Evolutionary conservation across 2,888 invertebrate species (phyloP), one percentile per base, ranked within the genome.

Genomic region (Crepidodera aurea): DNA sequence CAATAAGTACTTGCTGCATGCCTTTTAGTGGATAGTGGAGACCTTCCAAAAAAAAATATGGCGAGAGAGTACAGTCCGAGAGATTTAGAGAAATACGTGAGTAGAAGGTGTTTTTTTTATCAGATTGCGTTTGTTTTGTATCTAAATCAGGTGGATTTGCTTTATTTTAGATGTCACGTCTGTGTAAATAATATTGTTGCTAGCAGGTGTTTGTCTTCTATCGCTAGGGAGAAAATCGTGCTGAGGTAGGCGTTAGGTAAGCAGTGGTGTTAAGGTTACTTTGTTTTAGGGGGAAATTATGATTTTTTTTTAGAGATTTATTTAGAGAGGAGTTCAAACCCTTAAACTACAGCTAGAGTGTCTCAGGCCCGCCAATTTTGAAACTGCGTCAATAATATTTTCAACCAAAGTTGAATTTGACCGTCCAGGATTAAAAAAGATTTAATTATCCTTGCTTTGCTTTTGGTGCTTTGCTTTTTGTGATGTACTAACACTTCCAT

Each of bases 1-100:
- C 29, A 27, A 1, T 27, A 27, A 48, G 15, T 6, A 16, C 5
- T 16, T 10, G 48, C 67, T 73, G 72, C 71, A 74, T 71, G 73
- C 50, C 54, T 64, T 69, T 66, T 67, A 58, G 66, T 61, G n/a
- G 27, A 57, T 65, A 59, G 61, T 63, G 39, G 59, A 37, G 32
- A 57, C 37, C 40, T 48, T 53, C 44, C 27, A 61, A 51, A n/a
- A n/a, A n/a, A n/a, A 60, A 61, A 25, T 34, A 77, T 77, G 77
- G 75, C 77, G 40, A 73, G 64, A 65, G 67, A 71, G 44, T 77
- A 76, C 58, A 71, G 73, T 15, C 71, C 72, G n/a, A 73, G 74
- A 69, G 77, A 76, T 66, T 70, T 74, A 65, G 76, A 74, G 39
- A 77, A 74, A 75, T 78, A 78, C 61, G 79, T 79, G 74, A 79